phyloP scores from a whole-genome alignment of 1,140 invertebrate species.

The Agrilus planipennis region DNA sequence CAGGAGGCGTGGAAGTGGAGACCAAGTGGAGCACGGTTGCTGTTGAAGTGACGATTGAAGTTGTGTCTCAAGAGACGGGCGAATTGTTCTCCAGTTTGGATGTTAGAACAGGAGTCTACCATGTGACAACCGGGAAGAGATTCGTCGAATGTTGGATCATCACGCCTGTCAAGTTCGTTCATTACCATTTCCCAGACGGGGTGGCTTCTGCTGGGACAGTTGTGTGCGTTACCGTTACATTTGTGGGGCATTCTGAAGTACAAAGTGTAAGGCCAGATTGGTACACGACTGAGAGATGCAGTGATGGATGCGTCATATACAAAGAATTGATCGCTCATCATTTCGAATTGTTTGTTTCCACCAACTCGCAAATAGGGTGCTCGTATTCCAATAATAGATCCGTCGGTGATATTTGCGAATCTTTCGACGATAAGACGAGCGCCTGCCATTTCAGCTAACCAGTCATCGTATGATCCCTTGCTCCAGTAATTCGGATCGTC shows the following conservation, averaged over 20 bases:
- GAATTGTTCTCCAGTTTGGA: constrained; percentile 80
- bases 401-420: constrained; percentile 85
- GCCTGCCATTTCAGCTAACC: constrained; percentile 94
- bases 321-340: constrained; percentile 93
- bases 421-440: constrained; percentile 73
- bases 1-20: constrained; percentile 92
- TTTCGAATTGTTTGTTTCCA: constrained; percentile 90
- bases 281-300: constrained; percentile 73
- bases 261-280: constrained; percentile 91
- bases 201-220: constrained; percentile 80
- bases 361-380: constrained; percentile 85
- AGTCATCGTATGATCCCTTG: constrained; percentile 77
- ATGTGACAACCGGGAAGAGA: constrained; percentile 86
- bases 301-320: constrained; percentile 91
- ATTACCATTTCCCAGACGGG: constrained; percentile 94
- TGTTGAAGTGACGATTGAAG: constrained; percentile 86
- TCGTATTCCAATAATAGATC: constrained; percentile 76
- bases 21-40: constrained; percentile 86
- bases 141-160: constrained; percentile 84
- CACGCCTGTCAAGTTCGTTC: constrained; percentile 85
- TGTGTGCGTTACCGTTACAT: constrained; percentile 86
- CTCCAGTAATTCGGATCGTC: constrained; percentile 84
- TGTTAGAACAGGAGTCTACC: constrained; percentile 88
- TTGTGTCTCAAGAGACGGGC: constrained; percentile 79
- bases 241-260: constrained; percentile 93